Conservation (phyloP, 2,888 invertebrate species). For the Dryocosmus kuriphilus region DNA sequence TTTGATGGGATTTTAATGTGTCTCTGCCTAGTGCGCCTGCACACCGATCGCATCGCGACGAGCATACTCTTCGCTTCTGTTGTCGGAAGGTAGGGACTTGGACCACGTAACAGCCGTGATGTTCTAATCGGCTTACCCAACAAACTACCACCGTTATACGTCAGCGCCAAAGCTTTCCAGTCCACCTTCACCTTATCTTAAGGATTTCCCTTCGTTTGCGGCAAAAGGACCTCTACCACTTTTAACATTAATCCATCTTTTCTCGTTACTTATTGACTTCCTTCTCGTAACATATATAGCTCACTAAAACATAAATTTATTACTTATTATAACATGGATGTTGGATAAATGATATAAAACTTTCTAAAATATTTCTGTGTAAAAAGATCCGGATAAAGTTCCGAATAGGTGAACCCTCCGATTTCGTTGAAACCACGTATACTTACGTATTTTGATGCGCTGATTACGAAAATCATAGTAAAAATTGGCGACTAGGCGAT, state of each 20-base stretch:
- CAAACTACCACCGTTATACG: constrained; percentile 35
- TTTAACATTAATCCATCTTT: background rate
- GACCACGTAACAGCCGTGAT: constrained; percentile 68
- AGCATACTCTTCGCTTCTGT: constrained; percentile 41
- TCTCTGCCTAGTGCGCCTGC: constrained; percentile 68
- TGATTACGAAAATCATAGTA: no score
- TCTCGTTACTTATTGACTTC: background rate
- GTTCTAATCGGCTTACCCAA: constrained; percentile 76
- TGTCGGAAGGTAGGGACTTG: constrained; percentile 37
- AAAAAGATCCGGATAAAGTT: no score
- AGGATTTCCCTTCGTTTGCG: constrained; percentile 15
- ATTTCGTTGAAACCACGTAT: no score
- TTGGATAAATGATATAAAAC: no score
- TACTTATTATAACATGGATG: no score
- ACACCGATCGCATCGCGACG: constrained; percentile 53
- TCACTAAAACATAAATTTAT: background rate
- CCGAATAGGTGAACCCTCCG: no score
- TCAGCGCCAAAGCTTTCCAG: constrained; percentile 25
- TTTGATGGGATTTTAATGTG: constrained; percentile 78
- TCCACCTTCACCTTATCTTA: constrained; percentile 23
- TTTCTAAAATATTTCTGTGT: no score
- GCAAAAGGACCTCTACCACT: background rate
- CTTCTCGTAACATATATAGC: background rate
- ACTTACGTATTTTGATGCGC: no score
- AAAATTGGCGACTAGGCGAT: no score